These are phyloP conservation scores for Balearica regulorum DNA, from an alignment of 2,797 vertebrate genomes.

Conservation along the genomic window DNA sequence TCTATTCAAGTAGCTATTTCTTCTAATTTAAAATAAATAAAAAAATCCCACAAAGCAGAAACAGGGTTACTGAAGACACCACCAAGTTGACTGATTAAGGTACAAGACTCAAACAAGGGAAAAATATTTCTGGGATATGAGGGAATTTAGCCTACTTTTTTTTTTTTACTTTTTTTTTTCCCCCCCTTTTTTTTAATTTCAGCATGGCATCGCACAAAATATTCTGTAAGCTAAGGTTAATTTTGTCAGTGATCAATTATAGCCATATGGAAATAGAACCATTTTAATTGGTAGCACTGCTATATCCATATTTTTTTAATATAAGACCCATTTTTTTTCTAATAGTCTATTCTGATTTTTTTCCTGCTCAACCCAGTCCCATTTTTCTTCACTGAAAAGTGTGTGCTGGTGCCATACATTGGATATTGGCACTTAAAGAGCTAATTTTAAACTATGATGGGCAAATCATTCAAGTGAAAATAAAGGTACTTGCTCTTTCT, in stretches of 20 bases:
- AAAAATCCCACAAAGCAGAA: not conserved
- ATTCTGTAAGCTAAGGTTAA: not conserved
- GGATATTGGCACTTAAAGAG: not conserved
- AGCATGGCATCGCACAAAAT: not conserved
- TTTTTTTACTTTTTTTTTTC: no score
- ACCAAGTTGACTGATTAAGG: not conserved
- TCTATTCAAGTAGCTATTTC: conserved; percentile 29
- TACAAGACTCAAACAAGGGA: not conserved
- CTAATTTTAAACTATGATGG: not conserved
- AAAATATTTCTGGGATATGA: not conserved
- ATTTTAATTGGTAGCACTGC: not conserved
- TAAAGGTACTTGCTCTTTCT: not conserved
- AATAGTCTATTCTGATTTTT: not conserved
- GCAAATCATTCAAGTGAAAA: not conserved
- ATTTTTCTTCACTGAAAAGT: not conserved
- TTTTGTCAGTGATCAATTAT: not conserved
- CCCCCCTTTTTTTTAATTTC: not conserved
- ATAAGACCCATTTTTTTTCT: not conserved
- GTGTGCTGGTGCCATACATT: not conserved
- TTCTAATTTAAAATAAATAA: conserved; percentile 38
- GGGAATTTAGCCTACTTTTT: not conserved
- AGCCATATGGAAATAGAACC: not conserved
- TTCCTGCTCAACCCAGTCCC: not conserved
- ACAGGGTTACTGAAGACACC: not conserved
- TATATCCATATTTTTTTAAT: not conserved